Conservation (phyloP, 2,888 invertebrate genomes). For the Diploptera punctata region DNA sequence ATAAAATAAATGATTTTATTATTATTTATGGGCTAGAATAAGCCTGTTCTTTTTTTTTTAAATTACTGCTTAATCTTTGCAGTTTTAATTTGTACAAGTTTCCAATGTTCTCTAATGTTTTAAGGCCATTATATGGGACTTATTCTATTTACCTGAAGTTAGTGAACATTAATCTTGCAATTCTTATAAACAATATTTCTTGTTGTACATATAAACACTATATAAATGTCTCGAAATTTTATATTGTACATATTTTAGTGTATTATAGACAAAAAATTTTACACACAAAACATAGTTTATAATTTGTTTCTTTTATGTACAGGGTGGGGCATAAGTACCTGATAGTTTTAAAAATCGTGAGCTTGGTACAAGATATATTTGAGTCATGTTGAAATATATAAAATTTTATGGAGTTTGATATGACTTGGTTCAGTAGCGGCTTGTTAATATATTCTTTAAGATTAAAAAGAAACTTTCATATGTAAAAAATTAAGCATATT, state of each 20-base stretch:
- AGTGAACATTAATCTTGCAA: neutral
- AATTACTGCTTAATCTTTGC: neutral
- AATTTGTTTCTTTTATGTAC: conserved; percentile 18
- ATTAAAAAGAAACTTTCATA: too few relatives aligned
- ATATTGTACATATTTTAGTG: conserved; percentile 25
- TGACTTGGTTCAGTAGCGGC: too few relatives aligned
- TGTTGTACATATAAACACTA: neutral
- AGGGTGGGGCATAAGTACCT: too few relatives aligned
- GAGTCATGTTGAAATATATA: too few relatives aligned
- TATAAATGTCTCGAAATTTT: conserved; percentile 10
- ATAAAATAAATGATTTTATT: neutral
- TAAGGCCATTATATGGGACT: neutral
- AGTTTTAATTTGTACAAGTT: neutral
- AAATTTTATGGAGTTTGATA: too few relatives aligned
- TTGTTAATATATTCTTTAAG: too few relatives aligned
- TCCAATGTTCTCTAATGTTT: neutral
- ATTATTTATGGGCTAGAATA: neutral
- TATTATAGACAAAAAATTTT: conserved; percentile 10
- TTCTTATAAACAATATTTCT: neutral
- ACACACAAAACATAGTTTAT: conserved; percentile 15
- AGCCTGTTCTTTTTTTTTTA: neutral
- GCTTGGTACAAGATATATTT: too few relatives aligned
- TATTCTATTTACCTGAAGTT: neutral
- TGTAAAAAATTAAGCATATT: too few relatives aligned
- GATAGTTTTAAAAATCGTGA: too few relatives aligned